phyloP scores from a whole-genome alignment of 1,140 invertebrate genomes.

The silkworm (Bombyx mori) region DNA sequence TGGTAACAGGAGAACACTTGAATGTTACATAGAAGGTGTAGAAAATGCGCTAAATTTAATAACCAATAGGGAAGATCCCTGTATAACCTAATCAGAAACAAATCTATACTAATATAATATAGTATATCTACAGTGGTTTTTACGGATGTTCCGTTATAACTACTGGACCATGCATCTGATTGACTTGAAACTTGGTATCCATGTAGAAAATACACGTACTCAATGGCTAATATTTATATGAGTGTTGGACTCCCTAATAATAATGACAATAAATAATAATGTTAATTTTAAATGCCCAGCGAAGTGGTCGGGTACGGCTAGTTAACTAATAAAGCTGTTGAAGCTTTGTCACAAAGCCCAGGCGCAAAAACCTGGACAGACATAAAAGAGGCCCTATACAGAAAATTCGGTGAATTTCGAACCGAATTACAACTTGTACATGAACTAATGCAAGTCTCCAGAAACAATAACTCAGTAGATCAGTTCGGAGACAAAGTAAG shows the following conservation, averaged over 20 bases:
- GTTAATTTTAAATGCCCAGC: no score
- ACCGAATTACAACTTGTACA: slow-evolving; percentile 6
- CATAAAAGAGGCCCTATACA: slow-evolving; percentile 1
- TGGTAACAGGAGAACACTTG: slow-evolving; percentile 1
- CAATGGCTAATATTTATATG: no score
- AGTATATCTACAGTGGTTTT: no score
- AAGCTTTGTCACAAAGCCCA: slow-evolving; percentile 7
- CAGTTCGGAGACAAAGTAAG: slow-evolving; percentile 7
- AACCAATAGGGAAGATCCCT: slow-evolving; percentile 3
- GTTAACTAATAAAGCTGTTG: slow-evolving; percentile 14
- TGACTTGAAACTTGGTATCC: no score
- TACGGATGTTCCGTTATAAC: no score
- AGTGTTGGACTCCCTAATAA: no score
- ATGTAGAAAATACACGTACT: no score
- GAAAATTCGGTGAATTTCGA: slow-evolving; percentile 8
- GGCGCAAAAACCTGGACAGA: slow-evolving; percentile 9
- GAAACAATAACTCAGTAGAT: slow-evolving; percentile 3
- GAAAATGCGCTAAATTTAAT: slow-evolving; percentile 12
- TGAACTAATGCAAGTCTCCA: slow-evolving; percentile 4
- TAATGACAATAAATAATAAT: no score
- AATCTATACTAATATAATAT: background rate
- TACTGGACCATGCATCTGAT: no score
- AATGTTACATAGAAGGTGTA: slow-evolving; percentile 11
- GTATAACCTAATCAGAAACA: slow-evolving; percentile 16
- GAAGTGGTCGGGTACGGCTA: no score